These are phyloP conservation scores for Coccyzus lansbergi DNA, from an alignment of 2,797 vertebrate genomes.

Conservation along the genomic window DNA sequence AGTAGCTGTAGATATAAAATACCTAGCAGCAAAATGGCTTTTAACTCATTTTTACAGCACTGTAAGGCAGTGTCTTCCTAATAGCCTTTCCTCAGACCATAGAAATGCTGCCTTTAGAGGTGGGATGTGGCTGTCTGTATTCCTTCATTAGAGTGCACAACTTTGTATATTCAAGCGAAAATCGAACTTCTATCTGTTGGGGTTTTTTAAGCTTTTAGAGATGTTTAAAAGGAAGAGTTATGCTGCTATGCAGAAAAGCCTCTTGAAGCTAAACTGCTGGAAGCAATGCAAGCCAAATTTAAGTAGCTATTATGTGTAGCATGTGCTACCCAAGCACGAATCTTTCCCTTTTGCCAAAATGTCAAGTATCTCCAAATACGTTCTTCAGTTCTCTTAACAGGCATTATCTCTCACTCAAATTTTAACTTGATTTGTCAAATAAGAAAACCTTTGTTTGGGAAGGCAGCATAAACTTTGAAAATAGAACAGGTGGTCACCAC, in stretches of 20 bases:
- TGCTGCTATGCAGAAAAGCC: not conserved
- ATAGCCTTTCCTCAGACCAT: conserved; percentile 32
- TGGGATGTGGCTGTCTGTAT: not conserved
- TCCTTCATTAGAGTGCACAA: conserved; percentile 19
- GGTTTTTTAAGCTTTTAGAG: not conserved
- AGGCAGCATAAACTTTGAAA: not conserved
- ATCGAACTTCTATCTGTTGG: not conserved
- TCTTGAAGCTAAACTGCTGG: not conserved
- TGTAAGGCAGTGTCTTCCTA: conserved; percentile 2
- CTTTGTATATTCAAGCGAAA: conserved; percentile 8
- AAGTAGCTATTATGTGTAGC: not conserved
- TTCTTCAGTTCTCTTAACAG: not conserved
- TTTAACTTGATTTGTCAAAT: not conserved
- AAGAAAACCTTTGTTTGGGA: not conserved
- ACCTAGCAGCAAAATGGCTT: conserved; percentile 25
- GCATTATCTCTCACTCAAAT: not conserved
- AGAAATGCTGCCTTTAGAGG: conserved; percentile 16
- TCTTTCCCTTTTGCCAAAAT: not conserved
- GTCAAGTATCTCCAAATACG: not conserved
- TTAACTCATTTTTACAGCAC: conserved; percentile 57
- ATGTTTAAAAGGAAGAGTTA: not conserved
- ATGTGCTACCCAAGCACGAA: not conserved
- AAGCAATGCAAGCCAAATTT: not conserved
- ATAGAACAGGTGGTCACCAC: not conserved
- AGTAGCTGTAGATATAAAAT: conserved; percentile 12